A percentile compares a stretch with the other conserved stretches of the same genome.
These are phyloP conservation scores for Upupa epops DNA, from an alignment of 2,113 vertebrate species.

Conservation along the genomic window DNA sequence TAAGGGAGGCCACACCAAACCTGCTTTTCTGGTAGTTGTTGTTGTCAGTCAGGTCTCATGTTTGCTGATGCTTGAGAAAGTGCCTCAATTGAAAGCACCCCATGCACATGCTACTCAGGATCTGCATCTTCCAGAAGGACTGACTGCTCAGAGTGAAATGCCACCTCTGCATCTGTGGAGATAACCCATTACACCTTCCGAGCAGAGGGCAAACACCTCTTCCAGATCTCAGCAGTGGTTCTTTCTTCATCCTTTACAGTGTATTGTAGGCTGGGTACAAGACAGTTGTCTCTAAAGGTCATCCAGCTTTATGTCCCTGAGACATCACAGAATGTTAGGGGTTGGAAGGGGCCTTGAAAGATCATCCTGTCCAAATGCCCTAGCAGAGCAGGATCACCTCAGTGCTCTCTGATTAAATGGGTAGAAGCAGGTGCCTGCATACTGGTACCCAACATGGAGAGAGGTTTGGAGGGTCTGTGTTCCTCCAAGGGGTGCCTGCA, in stretches of 20 bases:
- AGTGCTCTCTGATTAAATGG: rapidly evolving
- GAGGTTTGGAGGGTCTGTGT: neutral
- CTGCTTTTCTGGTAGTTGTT: neutral
- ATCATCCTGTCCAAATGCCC: too few relatives aligned
- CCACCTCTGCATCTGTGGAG: neutral
- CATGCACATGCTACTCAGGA: rapidly evolving
- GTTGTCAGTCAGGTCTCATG: neutral
- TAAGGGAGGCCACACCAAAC: rapidly evolving
- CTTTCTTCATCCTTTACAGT: rapidly evolving
- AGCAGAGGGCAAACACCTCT: neutral
- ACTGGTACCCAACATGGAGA: neutral
- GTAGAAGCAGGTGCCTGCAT: neutral
- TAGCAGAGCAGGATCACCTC: neutral
- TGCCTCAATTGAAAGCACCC: too few relatives aligned
- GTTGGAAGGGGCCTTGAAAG: too few relatives aligned
- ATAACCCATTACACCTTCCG: neutral
- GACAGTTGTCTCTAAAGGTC: neutral
- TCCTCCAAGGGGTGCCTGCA: neutral
- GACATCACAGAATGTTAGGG: too few relatives aligned
- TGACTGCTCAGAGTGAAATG: rapidly evolving
- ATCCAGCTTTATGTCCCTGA: neutral
- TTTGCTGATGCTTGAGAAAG: neutral
- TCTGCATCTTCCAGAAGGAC: neutral
- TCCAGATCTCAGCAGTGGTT: neutral
- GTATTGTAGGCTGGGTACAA: neutral